Percentiles rank a stretch among this genome's conserved stretches.
phyloP scores from a whole-genome alignment of 2,888 invertebrate genomes.

The Scaptodrosophila latifasciaeformis region DNA sequence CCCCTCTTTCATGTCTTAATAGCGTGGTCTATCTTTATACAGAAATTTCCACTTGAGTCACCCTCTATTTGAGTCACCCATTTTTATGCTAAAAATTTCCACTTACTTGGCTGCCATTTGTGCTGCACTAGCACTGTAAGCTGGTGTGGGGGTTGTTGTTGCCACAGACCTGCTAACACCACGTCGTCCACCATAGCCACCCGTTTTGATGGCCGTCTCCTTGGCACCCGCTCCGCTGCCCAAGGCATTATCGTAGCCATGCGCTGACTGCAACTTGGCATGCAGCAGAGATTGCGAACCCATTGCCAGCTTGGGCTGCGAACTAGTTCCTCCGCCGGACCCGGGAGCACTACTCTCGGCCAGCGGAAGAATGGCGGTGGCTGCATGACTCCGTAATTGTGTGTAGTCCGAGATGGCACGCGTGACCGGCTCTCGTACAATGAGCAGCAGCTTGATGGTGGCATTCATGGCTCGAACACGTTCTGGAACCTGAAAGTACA shows the following conservation, averaged over 20 bases:
- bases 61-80: neutral
- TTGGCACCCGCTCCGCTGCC: constrained; percentile 62
- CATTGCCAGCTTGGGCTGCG: constrained; percentile 34
- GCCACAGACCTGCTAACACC: constrained; percentile 15
- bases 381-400: constrained; percentile 89
- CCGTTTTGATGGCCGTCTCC: constrained; percentile 38
- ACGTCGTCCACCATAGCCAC: constrained; percentile 23
- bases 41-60: too few relatives aligned
- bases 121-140: constrained; percentile 58
- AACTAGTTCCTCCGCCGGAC: constrained; percentile 24
- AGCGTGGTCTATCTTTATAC: too few relatives aligned
- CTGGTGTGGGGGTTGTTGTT: constrained; percentile 48
- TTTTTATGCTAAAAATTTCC: constrained; percentile 8
- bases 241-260: constrained; percentile 69
- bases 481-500: constrained; percentile 84
- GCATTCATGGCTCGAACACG: constrained; percentile 96
- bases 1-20: too few relatives aligned
- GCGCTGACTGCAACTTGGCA: constrained; percentile 65
- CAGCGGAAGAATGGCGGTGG: constrained; percentile 81
- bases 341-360: constrained; percentile 50
- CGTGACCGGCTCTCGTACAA: constrained; percentile 96
- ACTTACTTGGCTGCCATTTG: constrained; percentile 71
- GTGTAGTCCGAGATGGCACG: constrained; percentile 98
- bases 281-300: constrained; percentile 56
- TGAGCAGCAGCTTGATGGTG: constrained; percentile 91